Base-by-base conservation (phyloP, 1,140 invertebrate species). In the Heliothis subflexa region DNA sequence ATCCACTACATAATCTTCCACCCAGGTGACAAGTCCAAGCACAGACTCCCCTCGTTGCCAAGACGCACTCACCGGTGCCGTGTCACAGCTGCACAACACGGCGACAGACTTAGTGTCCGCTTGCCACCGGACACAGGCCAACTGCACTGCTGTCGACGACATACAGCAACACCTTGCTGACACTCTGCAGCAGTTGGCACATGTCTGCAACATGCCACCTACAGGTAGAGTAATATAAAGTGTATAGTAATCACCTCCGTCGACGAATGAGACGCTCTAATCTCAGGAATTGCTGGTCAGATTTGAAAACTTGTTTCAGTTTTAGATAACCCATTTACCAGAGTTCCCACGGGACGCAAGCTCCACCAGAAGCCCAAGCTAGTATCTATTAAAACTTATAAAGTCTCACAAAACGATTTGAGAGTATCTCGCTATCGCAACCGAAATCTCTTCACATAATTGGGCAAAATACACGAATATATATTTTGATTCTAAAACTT, bases 1-100 rank as follows among this genome's bases (percentile, higher is more conserved):
- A 25, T 1, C 2, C 21, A 25, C 21, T 0, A 25, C 21, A 25
- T 1, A 25, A 25, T 52, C 16, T 40, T 5, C 33, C 5, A 40
- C 5, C 5, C 47, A 70, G 66, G 66, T 70, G 45, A 70, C 66
- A 28, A 49, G 47, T 13, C 16, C 66, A 25, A 70, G 66, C 21
- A 49, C 50, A 25, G 13, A 14, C 16, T 21, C 18, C 3, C 47
- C 47, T 13, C 66, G 66, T 3, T 70, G 66, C 47, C 66, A 49
- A 21, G 66, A 70, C 47, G 47, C 66, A 0, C 66, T 70, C 1
- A 28, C 13, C 18, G 14, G 47, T 2, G 66, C 66, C 16, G 18
- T 50, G 1, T 28, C 18, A 13, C 11, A 14, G 4, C 66, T 70
- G 11, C 66, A 50, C 12, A 16, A 49, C 16, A n/a, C 21, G 0